Base-by-base conservation (phyloP, 2,797 vertebrate genomes). In the Spheniscus humboldti region DNA sequence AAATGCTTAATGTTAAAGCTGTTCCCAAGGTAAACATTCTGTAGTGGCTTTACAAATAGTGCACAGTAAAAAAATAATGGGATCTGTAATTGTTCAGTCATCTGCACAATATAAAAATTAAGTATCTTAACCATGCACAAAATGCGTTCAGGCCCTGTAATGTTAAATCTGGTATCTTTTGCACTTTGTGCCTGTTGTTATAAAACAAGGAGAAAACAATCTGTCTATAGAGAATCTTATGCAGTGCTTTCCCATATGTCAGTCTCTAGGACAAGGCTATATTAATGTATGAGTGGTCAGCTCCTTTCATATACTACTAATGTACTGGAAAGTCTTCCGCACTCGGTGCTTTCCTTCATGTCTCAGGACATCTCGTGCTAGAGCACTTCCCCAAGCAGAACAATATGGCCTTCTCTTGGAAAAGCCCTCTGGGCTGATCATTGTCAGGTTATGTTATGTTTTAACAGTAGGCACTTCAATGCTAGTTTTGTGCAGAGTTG, bases 311-410 rank as follows among this genome's bases (percentile, higher is more conserved):
- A 98, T 98, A 98, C 98, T 98, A 97, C 98, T 98, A 99, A 99
- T 99, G 98, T 99, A 99, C 98, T 99, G 99, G 99, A 99, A 99
- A 99, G 98, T 96, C 98, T 98, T 99, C 98, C 98, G 98, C 98
- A 96, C 96, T 97, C 85, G 68, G 86, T 98, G 97, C 98, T 98
- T 98, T 97, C 96, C 92, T 97, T 98, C 98, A 95, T 89, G 96
- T 98, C 98, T 98, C 98, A 96, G 98, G 98, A 98, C 97, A 98
- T 97, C 97, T 95, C 72, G 64, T 93, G 97, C 94, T 97, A 50
- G 79, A 86, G 94, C 92, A 96, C 95, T 88, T 97, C 97, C 98
- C 98, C 86, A 94, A 72, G 82, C 97, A 98, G 98, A 99, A 99
- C 98, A 99, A 98, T 98, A 97, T 97, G 97, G 98, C 98, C 98